Base-by-base conservation (phyloP, 92 coral and sea anemone species). In the Palythoa grandiflora region DNA sequence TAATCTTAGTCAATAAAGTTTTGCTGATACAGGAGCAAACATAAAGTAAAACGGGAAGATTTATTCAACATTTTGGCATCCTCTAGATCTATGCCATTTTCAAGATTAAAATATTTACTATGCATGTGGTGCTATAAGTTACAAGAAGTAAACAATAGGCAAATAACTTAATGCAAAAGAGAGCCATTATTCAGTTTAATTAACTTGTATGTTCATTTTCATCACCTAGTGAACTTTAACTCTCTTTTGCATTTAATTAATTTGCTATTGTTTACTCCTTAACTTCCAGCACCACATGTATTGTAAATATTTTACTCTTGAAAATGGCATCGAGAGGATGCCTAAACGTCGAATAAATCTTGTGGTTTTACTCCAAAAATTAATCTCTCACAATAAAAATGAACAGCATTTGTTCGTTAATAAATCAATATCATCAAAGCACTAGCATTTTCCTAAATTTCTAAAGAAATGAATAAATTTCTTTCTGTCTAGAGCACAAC, bases 311-410 rank as follows among this genome's bases (percentile, higher is more conserved):
- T 68, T 68, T 68, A 68, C 17, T 68, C 73, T 3, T 68, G 73
- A 68, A n/a, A 68, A 68, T 68, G 73, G 73, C 28, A 68, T 68
- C 38, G 73, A 68, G 73, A 68, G 28, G 73, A 68, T 68, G 73
- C 73, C 73, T 19, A 68, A 68, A 68, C 73, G 73, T 68, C 73
- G 73, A 68, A 7, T n/a, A 68, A 68, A 68, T 68, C 73, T 68
- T 68, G 38, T 28, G 28, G 73, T 68, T 68, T 68, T 68, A 68
- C 50, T 71, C 61, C 61, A 54, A 54, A 15, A 10, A 9, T 54
- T 54, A 54, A 54, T 54, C 61, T 54, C 61, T 54, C 61, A 54
- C 61, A 54, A 54, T 54, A 54, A 54, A 54, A 54, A 54, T 54
- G 61, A 54, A 54, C 61, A 54, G 61, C 61, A 54, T 54, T 54